These are phyloP conservation scores for Etheostoma spectabile DNA, from an alignment of 2,113 vertebrate genomes.

Conservation along the genomic window DNA sequence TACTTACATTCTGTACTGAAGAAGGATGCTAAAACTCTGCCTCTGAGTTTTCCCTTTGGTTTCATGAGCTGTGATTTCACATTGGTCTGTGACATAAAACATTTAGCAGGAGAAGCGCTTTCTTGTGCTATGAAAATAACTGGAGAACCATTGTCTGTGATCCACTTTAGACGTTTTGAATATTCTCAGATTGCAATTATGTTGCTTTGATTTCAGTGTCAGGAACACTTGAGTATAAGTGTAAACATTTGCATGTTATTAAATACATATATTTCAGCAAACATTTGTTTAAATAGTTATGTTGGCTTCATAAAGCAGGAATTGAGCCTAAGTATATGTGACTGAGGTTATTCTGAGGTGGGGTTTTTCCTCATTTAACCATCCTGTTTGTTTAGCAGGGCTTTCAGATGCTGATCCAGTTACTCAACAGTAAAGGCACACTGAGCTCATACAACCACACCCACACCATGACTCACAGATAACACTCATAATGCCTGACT, in stretches of 20 bases:
- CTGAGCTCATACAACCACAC: conserved; percentile 52
- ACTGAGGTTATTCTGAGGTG: conserved; percentile 64
- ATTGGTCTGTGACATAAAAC: not conserved
- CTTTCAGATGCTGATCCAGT: conserved; percentile 77
- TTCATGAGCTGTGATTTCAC: not conserved
- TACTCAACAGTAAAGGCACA: conserved; percentile 62
- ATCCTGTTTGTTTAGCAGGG: conserved; percentile 39
- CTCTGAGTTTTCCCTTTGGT: not conserved
- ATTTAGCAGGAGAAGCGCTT: not conserved
- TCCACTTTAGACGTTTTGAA: not conserved
- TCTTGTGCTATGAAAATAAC: not conserved
- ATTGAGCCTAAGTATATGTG: conserved; percentile 41
- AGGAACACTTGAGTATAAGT: not conserved
- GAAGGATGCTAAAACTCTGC: not conserved
- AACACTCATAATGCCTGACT: conserved; percentile 47
- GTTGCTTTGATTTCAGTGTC: conserved; percentile 11
- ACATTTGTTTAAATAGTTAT: not conserved
- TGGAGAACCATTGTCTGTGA: not conserved
- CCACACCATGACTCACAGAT: conserved; percentile 43
- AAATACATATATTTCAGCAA: not conserved
- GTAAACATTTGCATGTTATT: not conserved
- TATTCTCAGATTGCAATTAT: not conserved
- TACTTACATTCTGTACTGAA: not conserved
- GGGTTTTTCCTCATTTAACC: conserved; percentile 68
- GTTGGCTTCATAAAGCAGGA: conserved; percentile 23